Evolutionary conservation across 2,113 vertebrate genomes (phyloP).

Genomic region (Pyxicephalus adspersus): DNA sequence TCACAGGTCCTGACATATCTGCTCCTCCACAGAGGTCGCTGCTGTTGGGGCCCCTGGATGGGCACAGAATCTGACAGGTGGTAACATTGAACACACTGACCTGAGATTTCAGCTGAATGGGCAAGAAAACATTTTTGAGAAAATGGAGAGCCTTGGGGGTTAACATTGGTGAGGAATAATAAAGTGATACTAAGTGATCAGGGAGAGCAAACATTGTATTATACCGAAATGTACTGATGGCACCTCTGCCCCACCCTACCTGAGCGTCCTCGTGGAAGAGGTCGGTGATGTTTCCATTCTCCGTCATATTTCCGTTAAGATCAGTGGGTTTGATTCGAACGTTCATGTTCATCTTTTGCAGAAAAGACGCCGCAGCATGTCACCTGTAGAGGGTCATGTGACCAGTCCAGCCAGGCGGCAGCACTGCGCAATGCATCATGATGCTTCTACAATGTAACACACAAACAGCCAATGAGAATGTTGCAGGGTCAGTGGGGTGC

Average conservation of each 20-base stretch:
- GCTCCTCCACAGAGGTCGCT: too few species aligned
- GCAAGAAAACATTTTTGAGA: too few species aligned
- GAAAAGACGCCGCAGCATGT: neutral
- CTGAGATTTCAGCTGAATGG: too few species aligned
- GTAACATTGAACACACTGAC: neutral
- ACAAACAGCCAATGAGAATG: too few species aligned
- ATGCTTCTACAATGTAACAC: neutral
- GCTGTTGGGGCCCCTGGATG: too few species aligned
- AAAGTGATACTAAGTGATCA: too few species aligned
- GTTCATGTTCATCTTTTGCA: neutral
- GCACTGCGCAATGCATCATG: neutral
- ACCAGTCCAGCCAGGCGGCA: neutral
- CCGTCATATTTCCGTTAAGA: slow-evolving; percentile 35
- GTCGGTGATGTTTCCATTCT: slow-evolving; percentile 74
- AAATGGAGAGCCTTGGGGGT: neutral
- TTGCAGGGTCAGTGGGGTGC: too few species aligned
- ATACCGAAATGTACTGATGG: neutral
- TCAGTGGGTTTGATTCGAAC: neutral
- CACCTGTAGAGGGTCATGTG: neutral
- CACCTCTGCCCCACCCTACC: slow-evolving; percentile 67
- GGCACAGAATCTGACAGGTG: neutral
- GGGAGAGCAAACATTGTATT: neutral
- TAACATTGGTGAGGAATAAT: too few species aligned
- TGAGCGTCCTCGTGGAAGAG: slow-evolving; percentile 94
- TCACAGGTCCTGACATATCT: too few species aligned